Evolutionary conservation across 2,113 vertebrate genomes (phyloP).

Genomic region (Puntigrus tetrazona): DNA sequence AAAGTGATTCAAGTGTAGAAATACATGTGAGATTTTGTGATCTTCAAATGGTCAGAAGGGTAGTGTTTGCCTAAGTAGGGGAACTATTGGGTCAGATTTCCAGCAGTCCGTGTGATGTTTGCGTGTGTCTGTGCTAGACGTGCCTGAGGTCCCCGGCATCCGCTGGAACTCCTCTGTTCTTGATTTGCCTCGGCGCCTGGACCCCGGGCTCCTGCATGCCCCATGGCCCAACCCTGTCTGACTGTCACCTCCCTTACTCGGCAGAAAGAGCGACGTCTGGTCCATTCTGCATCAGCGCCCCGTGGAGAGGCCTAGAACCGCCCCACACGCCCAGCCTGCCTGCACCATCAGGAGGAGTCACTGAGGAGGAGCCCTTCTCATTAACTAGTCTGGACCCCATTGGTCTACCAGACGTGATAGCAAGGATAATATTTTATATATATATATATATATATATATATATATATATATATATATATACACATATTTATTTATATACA

Average conservation of each 20-base stretch:
- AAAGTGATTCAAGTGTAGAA: too few relatives aligned
- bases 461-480: too few relatives aligned
- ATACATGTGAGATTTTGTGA: too few relatives aligned
- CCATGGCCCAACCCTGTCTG: constrained; percentile 57
- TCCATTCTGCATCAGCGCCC: constrained; percentile 72
- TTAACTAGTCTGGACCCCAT: background rate
- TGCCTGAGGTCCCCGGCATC: constrained; percentile 64
- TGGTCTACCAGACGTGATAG: too few relatives aligned
- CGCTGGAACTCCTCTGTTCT: constrained; percentile 70
- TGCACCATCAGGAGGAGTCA: constrained; percentile 75
- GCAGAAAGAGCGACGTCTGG: constrained; percentile 80
- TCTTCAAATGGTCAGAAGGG: too few relatives aligned
- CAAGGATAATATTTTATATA: too few relatives aligned
- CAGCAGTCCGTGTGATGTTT: background rate
- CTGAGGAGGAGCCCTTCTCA: background rate
- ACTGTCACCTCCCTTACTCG: constrained; percentile 12
- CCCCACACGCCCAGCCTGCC: constrained; percentile 68
- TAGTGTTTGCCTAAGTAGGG: background rate
- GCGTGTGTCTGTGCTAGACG: constrained; percentile 66
- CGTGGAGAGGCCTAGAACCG: constrained; percentile 64
- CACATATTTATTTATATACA: too few relatives aligned
- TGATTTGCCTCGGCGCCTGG: constrained; percentile 66
- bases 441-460: too few relatives aligned
- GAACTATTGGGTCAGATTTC: background rate
- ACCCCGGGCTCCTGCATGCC: constrained; percentile 56